These are phyloP conservation scores for Pristionchus pacificus DNA, from an alignment of 1,140 invertebrate genomes.

Conservation along the genomic window DNA sequence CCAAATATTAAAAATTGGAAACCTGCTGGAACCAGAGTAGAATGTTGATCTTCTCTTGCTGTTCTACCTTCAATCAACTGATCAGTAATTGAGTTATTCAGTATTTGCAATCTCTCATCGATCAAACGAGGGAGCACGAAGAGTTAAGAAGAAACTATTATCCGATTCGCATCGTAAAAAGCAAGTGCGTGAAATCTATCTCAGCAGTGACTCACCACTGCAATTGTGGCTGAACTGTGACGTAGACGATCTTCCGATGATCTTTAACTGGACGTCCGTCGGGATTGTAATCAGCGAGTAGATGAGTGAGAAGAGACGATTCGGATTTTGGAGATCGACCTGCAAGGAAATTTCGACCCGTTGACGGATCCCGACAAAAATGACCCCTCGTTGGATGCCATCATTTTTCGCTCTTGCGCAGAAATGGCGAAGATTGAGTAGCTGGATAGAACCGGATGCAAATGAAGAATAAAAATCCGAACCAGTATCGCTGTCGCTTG, in stretches of 20 bases:
- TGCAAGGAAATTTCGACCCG: no score
- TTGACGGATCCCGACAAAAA: no score
- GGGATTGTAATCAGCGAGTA: no score
- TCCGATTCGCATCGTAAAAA: background rate
- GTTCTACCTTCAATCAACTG: conserved; percentile 18
- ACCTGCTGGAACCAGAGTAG: conserved; percentile 31
- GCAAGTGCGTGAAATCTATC: background rate
- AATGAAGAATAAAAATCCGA: no score
- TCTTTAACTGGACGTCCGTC: conserved; percentile 6
- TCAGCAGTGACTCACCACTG: conserved; percentile 14
- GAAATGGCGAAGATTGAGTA: no score
- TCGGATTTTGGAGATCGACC: no score
- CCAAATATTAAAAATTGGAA: background rate
- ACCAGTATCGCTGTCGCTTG: no score
- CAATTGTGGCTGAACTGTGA: conserved; percentile 29
- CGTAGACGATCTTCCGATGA: conserved; percentile 13
- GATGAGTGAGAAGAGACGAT: no score
- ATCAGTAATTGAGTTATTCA: background rate
- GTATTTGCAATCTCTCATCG: background rate
- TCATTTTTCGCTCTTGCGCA: no score
- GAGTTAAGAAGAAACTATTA: background rate
- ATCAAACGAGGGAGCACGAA: background rate
- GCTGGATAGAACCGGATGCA: no score
- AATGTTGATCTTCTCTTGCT: conserved; percentile 31
- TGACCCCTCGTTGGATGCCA: no score